Evolutionary conservation across 2,888 invertebrate genomes (phyloP).

Genomic region (Drosophila kokeensis): DNA sequence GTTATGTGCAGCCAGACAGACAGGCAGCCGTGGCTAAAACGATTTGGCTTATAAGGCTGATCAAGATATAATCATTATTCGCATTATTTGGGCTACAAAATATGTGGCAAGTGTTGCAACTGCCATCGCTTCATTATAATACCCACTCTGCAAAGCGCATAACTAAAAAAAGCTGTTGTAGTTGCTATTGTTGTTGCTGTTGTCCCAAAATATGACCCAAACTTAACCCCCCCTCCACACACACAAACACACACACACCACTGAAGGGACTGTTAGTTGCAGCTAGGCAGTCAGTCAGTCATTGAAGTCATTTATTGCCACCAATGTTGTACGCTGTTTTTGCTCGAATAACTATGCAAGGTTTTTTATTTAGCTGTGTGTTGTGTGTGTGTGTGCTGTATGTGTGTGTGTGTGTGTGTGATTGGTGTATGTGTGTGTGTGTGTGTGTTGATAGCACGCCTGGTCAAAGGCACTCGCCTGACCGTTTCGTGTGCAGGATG

Average conservation of each 20-base stretch:
- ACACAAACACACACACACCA: background rate
- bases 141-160: background rate
- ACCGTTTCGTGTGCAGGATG: slow-evolving; percentile 77
- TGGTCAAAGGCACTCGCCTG: slow-evolving; percentile 22
- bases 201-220: slow-evolving; percentile 60
- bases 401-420: slow-evolving; percentile 9
- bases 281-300: slow-evolving; percentile 73
- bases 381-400: background rate
- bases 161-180: background rate
- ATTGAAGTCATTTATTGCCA: slow-evolving; percentile 80
- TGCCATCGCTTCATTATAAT: background rate
- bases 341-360: slow-evolving; percentile 14
- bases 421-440: slow-evolving; percentile 10
- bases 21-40: background rate
- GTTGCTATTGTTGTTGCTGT: slow-evolving; percentile 16
- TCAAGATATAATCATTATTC: background rate
- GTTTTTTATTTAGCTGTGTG: slow-evolving; percentile 20
- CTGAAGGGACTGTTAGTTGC: slow-evolving; percentile 19
- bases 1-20: background rate
- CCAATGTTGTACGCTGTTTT: slow-evolving; percentile 67
- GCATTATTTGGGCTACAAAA: background rate
- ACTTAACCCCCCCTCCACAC: slow-evolving; percentile 1
- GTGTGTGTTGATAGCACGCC: slow-evolving; percentile 51
- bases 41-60: background rate
- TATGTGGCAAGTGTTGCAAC: background rate